These are phyloP conservation scores for Alcedo quadribrachys DNA, from an alignment of 2,797 vertebrate genomes.

Conservation along the genomic window DNA sequence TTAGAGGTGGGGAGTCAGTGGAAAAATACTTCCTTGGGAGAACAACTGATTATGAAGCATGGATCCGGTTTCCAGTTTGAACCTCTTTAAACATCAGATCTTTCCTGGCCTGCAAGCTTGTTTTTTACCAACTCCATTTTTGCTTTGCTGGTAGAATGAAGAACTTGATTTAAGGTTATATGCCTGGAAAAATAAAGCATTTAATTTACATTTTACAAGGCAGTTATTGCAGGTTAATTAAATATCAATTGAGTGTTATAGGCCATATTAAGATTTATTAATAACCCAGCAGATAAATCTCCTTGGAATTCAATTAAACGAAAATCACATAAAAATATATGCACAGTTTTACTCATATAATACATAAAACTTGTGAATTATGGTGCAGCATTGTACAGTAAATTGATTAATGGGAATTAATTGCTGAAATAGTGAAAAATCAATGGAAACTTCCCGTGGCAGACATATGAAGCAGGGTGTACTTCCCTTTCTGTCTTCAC, in stretches of 20 bases:
- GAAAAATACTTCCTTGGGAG: not conserved
- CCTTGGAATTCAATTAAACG: slow-evolving; percentile 77
- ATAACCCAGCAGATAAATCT: slow-evolving; percentile 76
- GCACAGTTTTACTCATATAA: slow-evolving; percentile 72
- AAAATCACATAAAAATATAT: slow-evolving; percentile 75
- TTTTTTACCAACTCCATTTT: not conserved
- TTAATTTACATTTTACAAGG: slow-evolving; percentile 77
- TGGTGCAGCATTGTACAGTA: slow-evolving; percentile 33
- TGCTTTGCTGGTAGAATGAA: slow-evolving; percentile 27
- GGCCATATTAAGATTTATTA: slow-evolving; percentile 79
- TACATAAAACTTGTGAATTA: slow-evolving; percentile 72
- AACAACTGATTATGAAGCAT: not conserved
- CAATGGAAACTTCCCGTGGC: slow-evolving; percentile 43
- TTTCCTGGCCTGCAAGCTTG: not conserved
- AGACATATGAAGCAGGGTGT: not conserved
- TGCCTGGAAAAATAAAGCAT: slow-evolving; percentile 67
- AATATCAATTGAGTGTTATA: slow-evolving; percentile 77
- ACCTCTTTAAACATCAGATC: not conserved
- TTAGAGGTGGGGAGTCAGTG: slow-evolving; percentile 3
- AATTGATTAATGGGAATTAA: slow-evolving; percentile 70
- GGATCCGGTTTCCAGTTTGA: not conserved
- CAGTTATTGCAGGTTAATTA: slow-evolving; percentile 78
- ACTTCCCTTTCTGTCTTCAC: not conserved
- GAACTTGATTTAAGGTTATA: slow-evolving; percentile 54
- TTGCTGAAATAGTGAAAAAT: slow-evolving; percentile 57